Evolutionary conservation across 1,140 invertebrate species (phyloP).

Genomic region (Ceratina calcarata): DNA sequence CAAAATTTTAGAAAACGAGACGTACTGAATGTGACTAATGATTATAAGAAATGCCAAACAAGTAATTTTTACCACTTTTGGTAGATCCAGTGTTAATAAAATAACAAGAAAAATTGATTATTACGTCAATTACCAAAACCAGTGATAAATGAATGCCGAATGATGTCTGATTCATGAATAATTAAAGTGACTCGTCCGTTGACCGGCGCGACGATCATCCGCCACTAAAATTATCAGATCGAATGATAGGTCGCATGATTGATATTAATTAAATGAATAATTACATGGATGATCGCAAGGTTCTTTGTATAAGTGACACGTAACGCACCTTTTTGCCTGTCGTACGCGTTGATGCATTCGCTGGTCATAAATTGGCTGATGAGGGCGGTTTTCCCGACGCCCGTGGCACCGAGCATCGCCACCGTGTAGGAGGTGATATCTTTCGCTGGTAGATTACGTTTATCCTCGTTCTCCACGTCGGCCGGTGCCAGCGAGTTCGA

Average conservation of each 20-base stretch:
- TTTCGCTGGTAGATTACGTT: conserved; percentile 78
- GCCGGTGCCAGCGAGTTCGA: conserved; percentile 84
- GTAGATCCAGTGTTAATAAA: too few species aligned
- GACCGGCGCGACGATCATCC: too few species aligned
- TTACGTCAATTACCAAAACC: too few species aligned
- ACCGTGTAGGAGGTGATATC: conserved; percentile 85
- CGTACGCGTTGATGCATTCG: conserved; percentile 96
- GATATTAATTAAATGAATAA: not conserved
- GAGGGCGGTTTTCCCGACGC: conserved; percentile 94
- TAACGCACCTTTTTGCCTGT: conserved; percentile 86
- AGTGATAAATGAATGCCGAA: too few species aligned
- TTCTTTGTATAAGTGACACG: conserved; percentile 60
- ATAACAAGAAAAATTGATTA: too few species aligned
- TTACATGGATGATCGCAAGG: not conserved
- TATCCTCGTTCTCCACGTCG: conserved; percentile 67
- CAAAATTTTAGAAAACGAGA: too few species aligned
- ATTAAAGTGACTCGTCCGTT: too few species aligned
- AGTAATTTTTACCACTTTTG: too few species aligned
- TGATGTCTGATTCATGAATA: too few species aligned
- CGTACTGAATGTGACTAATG: too few species aligned
- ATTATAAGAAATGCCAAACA: too few species aligned
- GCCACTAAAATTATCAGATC: not conserved
- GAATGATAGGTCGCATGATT: not conserved
- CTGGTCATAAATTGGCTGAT: conserved; percentile 96
- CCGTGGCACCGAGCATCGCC: conserved; percentile 90